Evolutionary conservation across 2,888 invertebrate species (phyloP).

Genomic region (Trachelus troglodyta): DNA sequence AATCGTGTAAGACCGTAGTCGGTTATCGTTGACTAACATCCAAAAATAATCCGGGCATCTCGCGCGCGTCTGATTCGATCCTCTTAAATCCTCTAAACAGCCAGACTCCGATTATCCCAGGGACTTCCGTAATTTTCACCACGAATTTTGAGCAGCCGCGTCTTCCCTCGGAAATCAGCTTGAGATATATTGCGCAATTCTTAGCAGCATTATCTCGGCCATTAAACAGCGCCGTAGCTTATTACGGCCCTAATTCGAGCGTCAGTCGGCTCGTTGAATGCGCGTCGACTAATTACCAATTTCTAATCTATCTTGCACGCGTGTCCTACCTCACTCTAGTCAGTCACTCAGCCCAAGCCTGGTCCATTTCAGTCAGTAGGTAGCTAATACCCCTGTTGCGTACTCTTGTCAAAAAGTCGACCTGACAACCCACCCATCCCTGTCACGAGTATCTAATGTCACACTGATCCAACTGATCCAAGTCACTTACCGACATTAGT

Average conservation of each 20-base stretch:
- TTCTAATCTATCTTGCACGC: slow-evolving; percentile 2
- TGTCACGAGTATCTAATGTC: not conserved
- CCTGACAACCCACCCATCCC: slow-evolving; percentile 6
- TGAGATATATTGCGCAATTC: not conserved
- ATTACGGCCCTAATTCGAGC: slow-evolving; percentile 5
- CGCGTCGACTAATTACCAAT: slow-evolving; percentile 5
- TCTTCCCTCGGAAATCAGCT: not conserved
- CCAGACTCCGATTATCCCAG: not conserved
- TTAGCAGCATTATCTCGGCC: not conserved
- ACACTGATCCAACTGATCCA: not conserved
- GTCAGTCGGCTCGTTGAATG: slow-evolving; percentile 2
- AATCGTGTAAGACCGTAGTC: not conserved
- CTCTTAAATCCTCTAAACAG: not conserved
- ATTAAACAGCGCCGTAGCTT: not conserved
- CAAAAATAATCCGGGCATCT: not conserved
- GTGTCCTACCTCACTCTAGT: not conserved
- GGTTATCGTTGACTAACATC: not conserved
- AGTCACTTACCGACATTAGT: slow-evolving; percentile 1
- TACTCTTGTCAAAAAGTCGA: not conserved
- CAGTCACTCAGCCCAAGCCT: not conserved
- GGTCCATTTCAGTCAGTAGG: not conserved
- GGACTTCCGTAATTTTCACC: not conserved
- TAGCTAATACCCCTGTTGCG: not conserved
- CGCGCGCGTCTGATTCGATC: not conserved
- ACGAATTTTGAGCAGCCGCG: not conserved